phyloP scores from a whole-genome alignment of 2,888 invertebrate species.

The Archaeoteleia sp. region DNA sequence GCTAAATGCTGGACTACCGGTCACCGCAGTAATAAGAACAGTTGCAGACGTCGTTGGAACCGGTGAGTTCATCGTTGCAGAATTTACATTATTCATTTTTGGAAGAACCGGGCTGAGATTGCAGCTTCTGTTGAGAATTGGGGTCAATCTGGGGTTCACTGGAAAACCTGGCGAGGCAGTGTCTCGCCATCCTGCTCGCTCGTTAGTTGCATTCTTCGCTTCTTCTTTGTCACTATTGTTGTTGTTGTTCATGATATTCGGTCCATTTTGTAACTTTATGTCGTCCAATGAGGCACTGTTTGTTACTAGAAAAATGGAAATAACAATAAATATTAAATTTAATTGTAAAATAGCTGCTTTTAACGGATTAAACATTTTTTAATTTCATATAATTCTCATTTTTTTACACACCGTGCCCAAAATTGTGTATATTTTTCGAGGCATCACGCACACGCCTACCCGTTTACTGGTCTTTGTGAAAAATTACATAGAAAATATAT shows the following conservation, averaged over 20 bases:
- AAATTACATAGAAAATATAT: background rate
- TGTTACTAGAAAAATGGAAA: conserved; percentile 68
- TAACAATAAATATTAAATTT: no score
- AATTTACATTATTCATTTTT: conserved; percentile 57
- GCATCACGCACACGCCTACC: no score
- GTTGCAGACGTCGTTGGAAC: conserved; percentile 54
- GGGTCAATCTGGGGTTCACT: conserved; percentile 66
- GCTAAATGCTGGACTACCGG: conserved; percentile 70
- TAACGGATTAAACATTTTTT: no score
- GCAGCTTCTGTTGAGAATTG: conserved; percentile 64
- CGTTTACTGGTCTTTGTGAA: no score
- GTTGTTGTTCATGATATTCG: conserved; percentile 55
- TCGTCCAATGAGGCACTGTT: conserved; percentile 70
- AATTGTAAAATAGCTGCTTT: background rate
- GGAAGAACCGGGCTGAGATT: conserved; percentile 67
- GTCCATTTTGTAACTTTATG: conserved; percentile 66
- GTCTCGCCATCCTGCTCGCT: conserved; percentile 62
- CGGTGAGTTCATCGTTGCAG: conserved; percentile 58
- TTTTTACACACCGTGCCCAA: no score
- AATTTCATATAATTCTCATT: no score
- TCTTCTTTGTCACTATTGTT: conserved; percentile 58
- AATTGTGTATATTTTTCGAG: no score
- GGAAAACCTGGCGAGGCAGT: conserved; percentile 60
- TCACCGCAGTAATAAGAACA: conserved; percentile 64
- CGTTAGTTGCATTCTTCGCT: conserved; percentile 39